These are phyloP conservation scores for Semicossyphus pulcher DNA, from an alignment of 2,113 vertebrate genomes.

Conservation along the genomic window DNA sequence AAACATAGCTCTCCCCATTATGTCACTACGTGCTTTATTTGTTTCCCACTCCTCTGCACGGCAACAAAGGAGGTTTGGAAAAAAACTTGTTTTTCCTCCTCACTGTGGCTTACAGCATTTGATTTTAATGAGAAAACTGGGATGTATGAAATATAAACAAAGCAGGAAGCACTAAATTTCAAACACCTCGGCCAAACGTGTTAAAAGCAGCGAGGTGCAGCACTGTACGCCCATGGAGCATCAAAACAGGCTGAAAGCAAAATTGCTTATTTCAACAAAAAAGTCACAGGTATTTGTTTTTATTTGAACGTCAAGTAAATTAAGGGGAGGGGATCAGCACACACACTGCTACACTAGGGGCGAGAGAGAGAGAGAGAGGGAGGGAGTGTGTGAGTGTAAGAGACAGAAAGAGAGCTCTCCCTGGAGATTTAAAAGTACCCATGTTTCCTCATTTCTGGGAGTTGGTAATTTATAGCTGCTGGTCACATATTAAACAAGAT, in stretches of 20 bases:
- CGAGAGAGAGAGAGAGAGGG: slow-evolving; percentile 6
- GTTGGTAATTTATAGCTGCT: slow-evolving; percentile 83
- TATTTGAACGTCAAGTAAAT: slow-evolving; percentile 72
- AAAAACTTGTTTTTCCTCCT: slow-evolving; percentile 54
- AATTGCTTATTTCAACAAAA: slow-evolving; percentile 71
- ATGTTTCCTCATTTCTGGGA: slow-evolving; percentile 81
- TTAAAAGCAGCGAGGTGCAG: slow-evolving; percentile 59
- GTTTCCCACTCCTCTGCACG: slow-evolving; percentile 41
- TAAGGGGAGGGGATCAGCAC: slow-evolving; percentile 67
- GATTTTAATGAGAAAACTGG: slow-evolving; percentile 79
- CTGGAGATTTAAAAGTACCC: slow-evolving; percentile 76
- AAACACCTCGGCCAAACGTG: slow-evolving; percentile 61
- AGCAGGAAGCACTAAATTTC: slow-evolving; percentile 49
- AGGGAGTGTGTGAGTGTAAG: slow-evolving; percentile 2
- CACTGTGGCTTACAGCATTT: slow-evolving; percentile 76
- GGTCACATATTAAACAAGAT: slow-evolving; percentile 85
- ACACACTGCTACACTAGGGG: slow-evolving; percentile 41
- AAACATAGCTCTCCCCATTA: slow-evolving; percentile 28
- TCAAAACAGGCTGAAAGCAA: slow-evolving; percentile 64
- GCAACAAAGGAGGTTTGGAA: slow-evolving; percentile 52
- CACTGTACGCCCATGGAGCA: slow-evolving; percentile 42
- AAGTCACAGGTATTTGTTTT: slow-evolving; percentile 76
- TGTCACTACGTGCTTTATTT: slow-evolving; percentile 48
- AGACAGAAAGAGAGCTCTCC: slow-evolving; percentile 60
- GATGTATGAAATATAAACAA: slow-evolving; percentile 53